These are phyloP conservation scores for Tinamus major DNA, from an alignment of 2,797 vertebrate species.

Conservation along the genomic window DNA sequence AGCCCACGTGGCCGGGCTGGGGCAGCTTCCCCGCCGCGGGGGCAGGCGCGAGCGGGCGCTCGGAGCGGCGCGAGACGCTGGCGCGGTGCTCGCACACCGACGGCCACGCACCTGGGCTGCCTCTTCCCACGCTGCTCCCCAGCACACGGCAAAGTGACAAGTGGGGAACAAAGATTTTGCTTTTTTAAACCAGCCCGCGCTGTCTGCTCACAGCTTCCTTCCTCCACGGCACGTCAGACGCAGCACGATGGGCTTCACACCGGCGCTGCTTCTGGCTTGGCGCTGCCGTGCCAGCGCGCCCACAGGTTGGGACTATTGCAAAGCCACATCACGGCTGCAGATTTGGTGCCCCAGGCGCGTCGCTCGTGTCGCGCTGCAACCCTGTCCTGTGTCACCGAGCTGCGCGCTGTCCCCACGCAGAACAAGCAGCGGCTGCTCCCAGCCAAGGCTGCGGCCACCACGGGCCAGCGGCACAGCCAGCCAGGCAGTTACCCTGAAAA, in stretches of 20 bases:
- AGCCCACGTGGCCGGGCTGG: not conserved
- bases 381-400: not conserved
- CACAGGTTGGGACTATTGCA: no score
- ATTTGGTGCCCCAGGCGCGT: not conserved
- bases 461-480: rapidly evolving
- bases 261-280: rapidly evolving
- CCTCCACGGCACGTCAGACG: rapidly evolving
- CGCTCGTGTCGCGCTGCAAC: no score
- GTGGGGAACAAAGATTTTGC: not conserved
- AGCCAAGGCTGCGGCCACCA: rapidly evolving
- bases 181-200: not conserved
- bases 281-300: no score
- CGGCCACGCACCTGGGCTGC: rapidly evolving
- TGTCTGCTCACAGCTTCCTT: rapidly evolving
- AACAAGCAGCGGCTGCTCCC: not conserved
- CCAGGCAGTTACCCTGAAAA: no score
- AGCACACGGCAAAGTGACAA: no score
- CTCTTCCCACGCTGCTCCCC: not conserved
- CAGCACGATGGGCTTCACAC: not conserved
- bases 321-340: no score
- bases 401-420: no score
- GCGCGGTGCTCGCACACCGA: not conserved
- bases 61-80: not conserved
- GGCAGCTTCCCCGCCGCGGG: rapidly evolving
- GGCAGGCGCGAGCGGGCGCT: rapidly evolving